Evolutionary conservation across 2,888 invertebrate species (phyloP), one percentile per base, ranked within the genome.

Genomic region (Eucriotettix oculatus): DNA sequence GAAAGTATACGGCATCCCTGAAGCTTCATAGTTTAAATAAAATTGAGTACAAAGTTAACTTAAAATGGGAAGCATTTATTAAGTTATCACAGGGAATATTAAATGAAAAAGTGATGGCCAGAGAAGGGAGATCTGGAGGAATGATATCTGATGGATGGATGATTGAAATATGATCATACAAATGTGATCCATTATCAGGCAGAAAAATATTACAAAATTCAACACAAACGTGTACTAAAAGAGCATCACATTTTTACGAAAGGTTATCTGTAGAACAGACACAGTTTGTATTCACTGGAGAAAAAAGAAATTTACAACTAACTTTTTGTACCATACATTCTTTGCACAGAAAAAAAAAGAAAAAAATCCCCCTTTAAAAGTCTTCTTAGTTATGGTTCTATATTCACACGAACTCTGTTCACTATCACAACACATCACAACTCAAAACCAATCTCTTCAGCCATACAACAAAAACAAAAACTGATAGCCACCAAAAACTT

Each of bases 61-160:
- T 61, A 61, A 60, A 62, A 62, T 57, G 57, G 57, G 59, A 58
- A 57, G 58, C 58, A 59, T 62, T 61, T 63, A 58, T 63, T 60
- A 62, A 57, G 56, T 63, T 61, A 64, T 64, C 63, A 63, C 64
- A 64, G 64, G 64, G 62, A 62, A 62, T 59, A 54, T 43, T 52
- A 59, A 61, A 59, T 59, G 44, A 61, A 56, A 43, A 54, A 42
- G 40, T 44, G 42, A 53, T 57, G 57, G 44, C 56, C 54, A 59
- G 54, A 56, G 57, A 58, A 54, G 57, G 55, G 55, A 48, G 43
- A n/a, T 42, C 40, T 56, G 54, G 48, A 48, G 48, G 29, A 40
- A 57, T 43, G 41, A 17, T 9, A 44, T 59, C 29, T 29, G 29
- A 29, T 29, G 29, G 59, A 29, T 54, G 53, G 54, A 61, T 55